A percentile compares a stretch with the other conserved stretches of the same genome.
Conservation (phyloP, 2,113 vertebrate genomes). For the Callithrix jacchus region DNA sequence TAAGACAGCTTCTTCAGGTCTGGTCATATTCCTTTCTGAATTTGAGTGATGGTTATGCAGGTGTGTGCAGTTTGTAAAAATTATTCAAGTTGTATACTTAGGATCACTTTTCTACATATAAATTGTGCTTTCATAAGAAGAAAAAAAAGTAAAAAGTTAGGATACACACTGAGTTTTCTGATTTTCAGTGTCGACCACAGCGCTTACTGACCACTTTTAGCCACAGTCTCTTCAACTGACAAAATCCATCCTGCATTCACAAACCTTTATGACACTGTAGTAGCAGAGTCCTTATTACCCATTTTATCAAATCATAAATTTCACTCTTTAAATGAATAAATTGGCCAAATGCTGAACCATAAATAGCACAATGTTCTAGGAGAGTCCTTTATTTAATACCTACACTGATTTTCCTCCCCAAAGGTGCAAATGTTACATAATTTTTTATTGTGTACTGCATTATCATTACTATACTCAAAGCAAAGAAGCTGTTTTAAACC, state of each 20-base stretch:
- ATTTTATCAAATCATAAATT: neutral
- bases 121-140: neutral
- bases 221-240: neutral
- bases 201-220: neutral
- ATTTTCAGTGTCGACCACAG: neutral
- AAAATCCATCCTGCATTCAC: neutral
- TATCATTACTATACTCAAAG: conserved; percentile 45
- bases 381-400: conserved; percentile 16
- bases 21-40: neutral
- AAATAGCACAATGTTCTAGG: neutral
- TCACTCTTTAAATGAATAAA: conserved; percentile 45
- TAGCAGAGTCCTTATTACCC: neutral
- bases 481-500: conserved; percentile 54
- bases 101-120: neutral
- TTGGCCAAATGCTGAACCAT: neutral
- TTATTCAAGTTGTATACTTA: neutral
- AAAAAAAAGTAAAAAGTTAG: neutral
- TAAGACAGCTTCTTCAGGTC: neutral
- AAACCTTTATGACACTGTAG: neutral
- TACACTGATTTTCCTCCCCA: conserved; percentile 53
- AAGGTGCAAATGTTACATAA: conserved; percentile 49
- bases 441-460: neutral
- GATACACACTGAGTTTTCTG: neutral
- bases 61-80: neutral
- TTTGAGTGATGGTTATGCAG: neutral